Evolutionary conservation across 2,797 vertebrate genomes (phyloP).

Genomic region (Kryptopterus vitreolus): DNA sequence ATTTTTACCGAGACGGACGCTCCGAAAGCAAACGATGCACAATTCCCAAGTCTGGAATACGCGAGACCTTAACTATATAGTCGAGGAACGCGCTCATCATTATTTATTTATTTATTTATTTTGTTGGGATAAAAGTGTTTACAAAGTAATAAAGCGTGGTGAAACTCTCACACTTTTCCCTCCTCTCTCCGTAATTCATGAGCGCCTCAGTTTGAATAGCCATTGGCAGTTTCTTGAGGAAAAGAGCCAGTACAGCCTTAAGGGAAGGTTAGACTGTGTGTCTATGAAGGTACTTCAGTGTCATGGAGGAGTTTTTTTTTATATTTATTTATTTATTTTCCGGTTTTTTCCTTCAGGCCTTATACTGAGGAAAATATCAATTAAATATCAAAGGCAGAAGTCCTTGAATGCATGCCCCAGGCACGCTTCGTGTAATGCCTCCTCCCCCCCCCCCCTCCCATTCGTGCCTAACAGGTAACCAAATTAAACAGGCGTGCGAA

Average conservation of each 20-base stretch:
- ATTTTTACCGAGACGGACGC: constrained; percentile 23
- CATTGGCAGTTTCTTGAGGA: constrained; percentile 39
- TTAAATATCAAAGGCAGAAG: constrained; percentile 35
- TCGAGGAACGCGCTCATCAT: neutral
- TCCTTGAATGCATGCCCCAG: constrained; percentile 34
- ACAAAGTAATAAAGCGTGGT: constrained; percentile 1
- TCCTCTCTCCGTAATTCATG: neutral
- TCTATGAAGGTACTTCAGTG: constrained; percentile 35
- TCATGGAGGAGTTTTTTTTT: constrained; percentile 29
- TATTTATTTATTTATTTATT: too few relatives aligned
- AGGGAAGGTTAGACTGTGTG: constrained; percentile 27
- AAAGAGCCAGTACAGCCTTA: constrained; percentile 32
- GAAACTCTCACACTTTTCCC: neutral
- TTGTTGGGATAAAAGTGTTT: neutral
- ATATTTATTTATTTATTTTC: too few relatives aligned
- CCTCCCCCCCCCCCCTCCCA: neutral
- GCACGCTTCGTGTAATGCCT: constrained; percentile 13
- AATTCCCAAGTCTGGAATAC: constrained; percentile 12
- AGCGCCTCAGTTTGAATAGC: constrained; percentile 26
- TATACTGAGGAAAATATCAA: constrained; percentile 36
- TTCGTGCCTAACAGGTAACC: constrained; percentile 16
- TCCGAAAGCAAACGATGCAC: constrained; percentile 13
- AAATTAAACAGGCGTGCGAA: constrained; percentile 11
- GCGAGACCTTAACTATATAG: constrained; percentile 7
- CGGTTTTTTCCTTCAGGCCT: constrained; percentile 35